These are phyloP conservation scores for Petrosia ficiformis DNA, from an alignment of 37 sponge, comb jelly and placozoan species.

Conservation along the genomic window DNA sequence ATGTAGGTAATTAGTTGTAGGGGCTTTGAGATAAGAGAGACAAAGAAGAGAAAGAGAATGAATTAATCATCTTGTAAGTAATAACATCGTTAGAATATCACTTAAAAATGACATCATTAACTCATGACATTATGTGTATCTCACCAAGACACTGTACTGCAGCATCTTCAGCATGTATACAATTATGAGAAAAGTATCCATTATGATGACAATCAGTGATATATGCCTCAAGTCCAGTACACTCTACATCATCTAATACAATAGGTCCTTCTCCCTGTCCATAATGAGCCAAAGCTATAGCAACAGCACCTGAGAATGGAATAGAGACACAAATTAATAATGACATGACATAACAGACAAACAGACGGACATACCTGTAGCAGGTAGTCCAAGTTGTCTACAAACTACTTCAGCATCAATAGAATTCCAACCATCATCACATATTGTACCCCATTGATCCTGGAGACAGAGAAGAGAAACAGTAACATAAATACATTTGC, in stretches of 20 bases:
- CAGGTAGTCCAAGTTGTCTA: constrained; percentile 3
- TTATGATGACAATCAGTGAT: constrained; percentile 7
- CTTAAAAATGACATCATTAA: no score
- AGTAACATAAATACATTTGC: no score
- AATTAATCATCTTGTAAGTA: no score
- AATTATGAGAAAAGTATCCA: constrained; percentile 3
- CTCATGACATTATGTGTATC: neutral
- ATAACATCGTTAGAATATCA: no score
- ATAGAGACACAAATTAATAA: neutral
- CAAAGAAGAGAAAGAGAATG: no score
- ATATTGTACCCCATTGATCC: constrained; percentile 43
- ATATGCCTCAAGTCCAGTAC: constrained; percentile 1
- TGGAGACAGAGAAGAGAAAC: no score
- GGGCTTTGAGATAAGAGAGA: no score
- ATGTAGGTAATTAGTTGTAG: neutral
- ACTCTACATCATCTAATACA: constrained; percentile 1
- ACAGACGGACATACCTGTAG: neutral
- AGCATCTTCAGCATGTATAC: constrained; percentile 10
- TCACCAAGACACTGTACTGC: constrained; percentile 3
- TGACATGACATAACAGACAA: neutral
- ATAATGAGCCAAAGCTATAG: constrained; percentile 1
- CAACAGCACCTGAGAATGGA: neutral
- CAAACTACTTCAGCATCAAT: constrained; percentile 11
- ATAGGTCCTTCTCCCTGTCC: constrained; percentile 16
- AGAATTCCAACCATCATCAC: constrained; percentile 19